phyloP scores from a whole-genome alignment of 2,113 vertebrate species.

The Centropus bengalensis region DNA sequence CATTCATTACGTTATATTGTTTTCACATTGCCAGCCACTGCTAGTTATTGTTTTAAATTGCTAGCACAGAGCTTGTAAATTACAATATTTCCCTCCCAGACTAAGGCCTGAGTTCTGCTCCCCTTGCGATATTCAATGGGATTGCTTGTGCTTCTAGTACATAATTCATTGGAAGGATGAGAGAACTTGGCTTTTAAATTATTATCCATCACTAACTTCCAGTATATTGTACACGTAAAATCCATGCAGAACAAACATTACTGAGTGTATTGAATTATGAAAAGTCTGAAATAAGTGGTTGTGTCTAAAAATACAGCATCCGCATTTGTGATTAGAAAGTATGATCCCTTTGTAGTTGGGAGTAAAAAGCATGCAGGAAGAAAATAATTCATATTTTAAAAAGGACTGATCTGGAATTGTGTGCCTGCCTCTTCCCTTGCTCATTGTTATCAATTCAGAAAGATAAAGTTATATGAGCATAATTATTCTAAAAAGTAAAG shows the following conservation, averaged over 20 bases:
- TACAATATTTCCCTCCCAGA: constrained; percentile 54
- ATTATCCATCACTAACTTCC: background rate
- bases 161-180: background rate
- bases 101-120: background rate
- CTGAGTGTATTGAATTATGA: constrained; percentile 8
- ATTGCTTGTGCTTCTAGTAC: background rate
- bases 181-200: background rate
- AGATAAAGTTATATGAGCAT: background rate
- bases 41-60: constrained; percentile 72
- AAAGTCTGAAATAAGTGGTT: background rate
- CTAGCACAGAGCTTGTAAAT: constrained; percentile 58
- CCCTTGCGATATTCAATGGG: background rate
- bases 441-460: background rate
- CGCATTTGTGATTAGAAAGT: background rate
- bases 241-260: background rate
- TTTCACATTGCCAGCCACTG: constrained; percentile 57
- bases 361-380: background rate
- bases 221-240: background rate
- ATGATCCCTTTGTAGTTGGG: background rate
- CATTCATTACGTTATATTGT: constrained; percentile 70
- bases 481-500: background rate
- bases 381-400: background rate
- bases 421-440: background rate
- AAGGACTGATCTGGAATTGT: background rate
- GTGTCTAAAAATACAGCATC: background rate